Base-by-base conservation (phyloP, 1,140 invertebrate species). In the Aporrectodea caliginosa region DNA sequence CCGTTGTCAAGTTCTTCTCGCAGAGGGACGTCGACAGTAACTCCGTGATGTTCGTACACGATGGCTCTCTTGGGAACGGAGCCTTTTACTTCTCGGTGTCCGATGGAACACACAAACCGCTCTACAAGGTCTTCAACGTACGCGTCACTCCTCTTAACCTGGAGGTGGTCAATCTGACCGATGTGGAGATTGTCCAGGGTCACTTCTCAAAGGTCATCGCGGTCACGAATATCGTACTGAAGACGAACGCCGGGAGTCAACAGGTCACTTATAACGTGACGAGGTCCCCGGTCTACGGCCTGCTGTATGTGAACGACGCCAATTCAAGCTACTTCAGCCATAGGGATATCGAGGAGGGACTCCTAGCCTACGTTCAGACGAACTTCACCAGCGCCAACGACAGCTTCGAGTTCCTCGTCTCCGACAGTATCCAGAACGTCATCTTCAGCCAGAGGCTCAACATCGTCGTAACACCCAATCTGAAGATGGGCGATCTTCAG, bases 31-130 rank as follows among this genome's bases (percentile, higher is more conserved):
- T 88, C 1, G 82, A 88, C 79, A 73, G 81, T 27, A 79, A 81
- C 6, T 75, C 70, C 81, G 90, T 98, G 1, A 89, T 94, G 1
- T 98, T 96, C 84, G 91, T 93, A 79, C 95, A 98, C 88, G 93
- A 93, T 73, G 95, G 95, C 22, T 78, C 82, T 77, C 30, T 75
- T 35, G 91, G 93, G 82, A 91, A 92, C 0, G 93, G 92, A 0
- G 92, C 92, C 0, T 95, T 98, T 84, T 93, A 95, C 87, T 96
- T 98, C 82, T 91, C 93, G 70, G 95, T 98, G 0, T 94, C 92
- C 86, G 96, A 98, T 87, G 95, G 95, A 6, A 91, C 92, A 70
- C 96, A 95, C 84, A 92, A 92, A 82, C 93, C 94, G 0, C 91
- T 91, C 0, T 95, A 94, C 84, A 93, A 91, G 27, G 91, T 93